phyloP scores from a whole-genome alignment of 2,113 vertebrate genomes.

The Callaeas wilsoni region DNA sequence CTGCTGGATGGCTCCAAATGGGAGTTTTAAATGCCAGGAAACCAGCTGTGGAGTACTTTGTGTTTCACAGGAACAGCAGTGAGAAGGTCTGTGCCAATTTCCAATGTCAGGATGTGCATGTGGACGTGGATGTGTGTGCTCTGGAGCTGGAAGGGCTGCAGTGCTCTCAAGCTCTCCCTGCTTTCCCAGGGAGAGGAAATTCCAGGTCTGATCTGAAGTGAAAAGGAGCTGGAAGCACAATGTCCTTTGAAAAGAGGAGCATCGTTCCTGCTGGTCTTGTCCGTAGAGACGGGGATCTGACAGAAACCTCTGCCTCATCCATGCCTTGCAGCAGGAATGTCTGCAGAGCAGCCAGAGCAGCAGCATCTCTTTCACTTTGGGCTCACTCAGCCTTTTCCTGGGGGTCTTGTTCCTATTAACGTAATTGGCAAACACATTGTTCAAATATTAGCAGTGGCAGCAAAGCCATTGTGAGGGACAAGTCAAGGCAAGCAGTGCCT shows the following conservation, averaged over 20 bases:
- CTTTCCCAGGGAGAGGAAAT: neutral
- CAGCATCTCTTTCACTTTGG: neutral
- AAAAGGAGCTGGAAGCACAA: neutral
- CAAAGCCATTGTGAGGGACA: neutral
- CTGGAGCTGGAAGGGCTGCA: neutral
- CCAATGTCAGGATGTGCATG: neutral
- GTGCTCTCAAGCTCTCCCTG: neutral
- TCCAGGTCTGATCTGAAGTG: neutral
- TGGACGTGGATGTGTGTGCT: rapidly evolving
- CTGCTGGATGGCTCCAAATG: conserved; percentile 6
- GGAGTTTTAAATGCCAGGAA: conserved; percentile 33
- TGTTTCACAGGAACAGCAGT: neutral
- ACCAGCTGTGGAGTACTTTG: conserved; percentile 36
- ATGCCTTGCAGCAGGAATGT: neutral
- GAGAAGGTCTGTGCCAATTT: neutral
- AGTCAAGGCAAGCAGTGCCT: neutral
- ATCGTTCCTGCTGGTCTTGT: neutral
- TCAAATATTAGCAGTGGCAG: conserved; percentile 53
- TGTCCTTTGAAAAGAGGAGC: neutral
- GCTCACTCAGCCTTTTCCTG: neutral
- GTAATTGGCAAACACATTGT: conserved; percentile 33
- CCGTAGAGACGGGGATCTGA: neutral
- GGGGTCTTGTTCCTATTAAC: conserved; percentile 15
- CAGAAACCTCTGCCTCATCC: neutral
- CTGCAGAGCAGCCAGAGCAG: neutral